Evolutionary conservation across 2,113 vertebrate genomes (phyloP), one percentile per base, ranked within the genome.

Genomic region (Calcarius ornatus): DNA sequence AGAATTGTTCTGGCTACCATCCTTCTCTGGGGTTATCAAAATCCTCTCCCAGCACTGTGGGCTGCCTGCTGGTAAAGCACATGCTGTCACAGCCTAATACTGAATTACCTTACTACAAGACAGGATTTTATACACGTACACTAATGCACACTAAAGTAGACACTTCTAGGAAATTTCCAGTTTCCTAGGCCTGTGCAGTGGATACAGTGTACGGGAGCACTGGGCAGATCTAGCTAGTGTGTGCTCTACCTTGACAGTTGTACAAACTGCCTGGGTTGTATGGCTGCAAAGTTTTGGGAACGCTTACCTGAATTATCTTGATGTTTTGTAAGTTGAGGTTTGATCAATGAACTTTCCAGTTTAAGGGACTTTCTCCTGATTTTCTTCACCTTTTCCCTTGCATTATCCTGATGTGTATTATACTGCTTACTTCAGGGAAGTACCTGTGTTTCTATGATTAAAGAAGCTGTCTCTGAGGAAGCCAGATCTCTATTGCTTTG

Each of bases 51-150:
- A 64, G 47, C 53, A 16, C 37, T 0, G 4, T 17, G 53, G 69
- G 37, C 70, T 59, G 47, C 38, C 38, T 77, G 65, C 59, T 0
- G 2, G 45, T 23, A 25, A 75, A 19, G 57, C 11, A 11, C 50
- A 5, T 0, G 0, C 37, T 69, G 21, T 54, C 30, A 17, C 2
- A 4, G 64, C 38, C 50, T 43, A 30, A 45, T 19, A 21, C 50
- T 37, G 68, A 85, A 37, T 71, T 66, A 24, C 50, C 15, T 43
- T 60, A 23, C 35, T 31, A 24, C 15, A 42, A 50, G 7, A 12
- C 5, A 15, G 17, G 43, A 3, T 23, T 76, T 87, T 31, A 8
- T 25, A 31, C 35, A 2, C 6, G 1, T 11, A 22, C 3, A 2
- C 8, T 48, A 69, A 18, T 20, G 20, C 9, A 6, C 35, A 3